A percentile compares a stretch with the other conserved stretches of the same genome.
These are phyloP conservation scores for Samia ricini DNA, from an alignment of 1,140 invertebrate species.

Conservation along the genomic window DNA sequence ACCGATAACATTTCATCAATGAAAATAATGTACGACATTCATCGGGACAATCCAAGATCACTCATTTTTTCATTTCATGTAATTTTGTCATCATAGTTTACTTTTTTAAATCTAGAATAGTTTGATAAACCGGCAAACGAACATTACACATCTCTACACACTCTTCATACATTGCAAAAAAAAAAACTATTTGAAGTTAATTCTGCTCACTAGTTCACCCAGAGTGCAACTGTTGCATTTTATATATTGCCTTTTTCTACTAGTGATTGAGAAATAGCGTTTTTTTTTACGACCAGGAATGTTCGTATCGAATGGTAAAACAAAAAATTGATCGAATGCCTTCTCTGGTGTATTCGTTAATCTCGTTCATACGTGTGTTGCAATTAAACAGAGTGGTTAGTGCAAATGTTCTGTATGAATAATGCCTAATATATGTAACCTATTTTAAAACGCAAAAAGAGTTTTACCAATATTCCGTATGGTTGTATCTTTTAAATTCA, in stretches of 20 bases:
- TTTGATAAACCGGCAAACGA: no score
- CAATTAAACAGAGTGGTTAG: neutral
- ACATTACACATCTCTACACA: neutral
- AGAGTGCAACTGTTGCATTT: neutral
- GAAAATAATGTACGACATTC: no score
- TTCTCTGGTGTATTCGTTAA: conserved; percentile 5
- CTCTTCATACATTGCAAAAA: neutral
- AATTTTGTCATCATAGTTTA: no score
- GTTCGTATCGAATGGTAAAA: neutral
- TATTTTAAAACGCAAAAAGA: neutral
- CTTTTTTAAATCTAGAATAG: no score
- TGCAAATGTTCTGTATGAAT: neutral
- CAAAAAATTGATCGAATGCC: conserved; percentile 6
- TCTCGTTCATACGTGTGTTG: neutral
- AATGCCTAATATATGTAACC: neutral
- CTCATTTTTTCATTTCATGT: no score
- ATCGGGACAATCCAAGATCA: no score
- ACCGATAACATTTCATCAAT: no score
- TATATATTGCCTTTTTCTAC: neutral
- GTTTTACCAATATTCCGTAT: no score
- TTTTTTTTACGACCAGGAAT: neutral
- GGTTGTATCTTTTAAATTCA: no score
- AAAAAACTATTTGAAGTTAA: neutral
- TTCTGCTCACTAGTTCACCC: neutral
- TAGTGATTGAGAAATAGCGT: conserved; percentile 6